Conservation (phyloP, 2,113 vertebrate species). For the Notarius quadriscutis region DNA sequence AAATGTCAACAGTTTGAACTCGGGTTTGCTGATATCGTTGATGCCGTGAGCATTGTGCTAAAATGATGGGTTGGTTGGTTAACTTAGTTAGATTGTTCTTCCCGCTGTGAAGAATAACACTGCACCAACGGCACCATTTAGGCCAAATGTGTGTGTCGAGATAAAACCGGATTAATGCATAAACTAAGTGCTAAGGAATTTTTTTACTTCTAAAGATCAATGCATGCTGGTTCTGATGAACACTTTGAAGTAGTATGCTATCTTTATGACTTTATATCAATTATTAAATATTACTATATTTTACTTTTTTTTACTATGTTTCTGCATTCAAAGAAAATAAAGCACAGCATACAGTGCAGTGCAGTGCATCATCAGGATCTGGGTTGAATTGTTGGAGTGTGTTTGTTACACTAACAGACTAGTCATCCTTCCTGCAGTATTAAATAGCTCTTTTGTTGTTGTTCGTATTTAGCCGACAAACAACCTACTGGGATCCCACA, state of each 20-base stretch:
- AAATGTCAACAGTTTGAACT: neutral
- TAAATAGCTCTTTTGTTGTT: constrained; percentile 18
- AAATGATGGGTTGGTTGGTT: neutral
- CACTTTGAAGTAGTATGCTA: neutral
- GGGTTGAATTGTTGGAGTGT: neutral
- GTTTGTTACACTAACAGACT: neutral
- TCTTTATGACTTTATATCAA: neutral
- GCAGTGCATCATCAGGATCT: neutral
- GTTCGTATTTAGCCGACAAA: constrained; percentile 30
- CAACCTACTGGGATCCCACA: neutral
- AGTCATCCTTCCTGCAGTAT: neutral
- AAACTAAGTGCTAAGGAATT: neutral
- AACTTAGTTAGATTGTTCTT: neutral
- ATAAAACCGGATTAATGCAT: neutral
- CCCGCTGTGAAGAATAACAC: neutral
- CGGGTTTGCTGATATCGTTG: neutral
- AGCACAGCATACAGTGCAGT: no score
- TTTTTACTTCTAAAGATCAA: neutral
- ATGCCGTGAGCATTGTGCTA: neutral
- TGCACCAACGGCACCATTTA: neutral
- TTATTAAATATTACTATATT: neutral
- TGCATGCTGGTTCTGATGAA: neutral
- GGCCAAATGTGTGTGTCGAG: neutral
- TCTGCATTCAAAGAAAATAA: neutral
- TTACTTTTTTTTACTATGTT: neutral